Conservation (phyloP, 2,797 vertebrate species). For the Harpagifer antarcticus region DNA sequence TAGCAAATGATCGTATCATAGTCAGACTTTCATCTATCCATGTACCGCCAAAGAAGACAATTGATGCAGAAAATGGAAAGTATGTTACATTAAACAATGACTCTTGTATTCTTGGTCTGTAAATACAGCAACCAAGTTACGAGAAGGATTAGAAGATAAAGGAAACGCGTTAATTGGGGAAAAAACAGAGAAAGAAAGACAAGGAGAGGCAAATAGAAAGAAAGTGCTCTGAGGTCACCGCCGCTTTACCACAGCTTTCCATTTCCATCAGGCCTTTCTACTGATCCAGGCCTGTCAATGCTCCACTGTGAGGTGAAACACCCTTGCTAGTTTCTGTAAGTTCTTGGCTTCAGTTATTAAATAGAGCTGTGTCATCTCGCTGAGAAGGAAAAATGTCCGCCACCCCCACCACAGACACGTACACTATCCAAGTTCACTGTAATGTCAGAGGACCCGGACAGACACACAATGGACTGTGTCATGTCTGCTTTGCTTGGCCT, state of each 20-base stretch:
- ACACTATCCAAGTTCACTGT: slow-evolving; percentile 45
- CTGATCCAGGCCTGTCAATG: slow-evolving; percentile 43
- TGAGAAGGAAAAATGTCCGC: slow-evolving; percentile 37
- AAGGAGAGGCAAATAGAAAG: slow-evolving; percentile 10
- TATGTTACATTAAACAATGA: neutral
- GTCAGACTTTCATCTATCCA: no score
- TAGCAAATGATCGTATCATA: neutral
- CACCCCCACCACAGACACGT: slow-evolving; percentile 5
- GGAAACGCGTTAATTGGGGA: neutral
- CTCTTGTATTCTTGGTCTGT: neutral
- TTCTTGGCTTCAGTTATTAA: slow-evolving; percentile 44
- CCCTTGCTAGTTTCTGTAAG: slow-evolving; percentile 34
- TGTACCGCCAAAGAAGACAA: neutral
- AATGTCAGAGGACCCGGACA: slow-evolving; percentile 43
- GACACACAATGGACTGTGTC: slow-evolving; percentile 38
- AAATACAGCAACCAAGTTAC: neutral
- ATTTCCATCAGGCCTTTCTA: slow-evolving; percentile 38
- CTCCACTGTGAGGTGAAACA: slow-evolving; percentile 55
- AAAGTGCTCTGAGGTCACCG: slow-evolving; percentile 31
- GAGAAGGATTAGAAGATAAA: neutral
- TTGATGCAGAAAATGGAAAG: neutral
- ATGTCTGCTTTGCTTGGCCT: slow-evolving; percentile 44
- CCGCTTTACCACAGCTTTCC: slow-evolving; percentile 31
- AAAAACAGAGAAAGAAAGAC: slow-evolving; percentile 22
- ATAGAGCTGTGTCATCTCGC: slow-evolving; percentile 35